Conservation (phyloP, 2,888 invertebrate species). For the Acrobasis suavella region DNA sequence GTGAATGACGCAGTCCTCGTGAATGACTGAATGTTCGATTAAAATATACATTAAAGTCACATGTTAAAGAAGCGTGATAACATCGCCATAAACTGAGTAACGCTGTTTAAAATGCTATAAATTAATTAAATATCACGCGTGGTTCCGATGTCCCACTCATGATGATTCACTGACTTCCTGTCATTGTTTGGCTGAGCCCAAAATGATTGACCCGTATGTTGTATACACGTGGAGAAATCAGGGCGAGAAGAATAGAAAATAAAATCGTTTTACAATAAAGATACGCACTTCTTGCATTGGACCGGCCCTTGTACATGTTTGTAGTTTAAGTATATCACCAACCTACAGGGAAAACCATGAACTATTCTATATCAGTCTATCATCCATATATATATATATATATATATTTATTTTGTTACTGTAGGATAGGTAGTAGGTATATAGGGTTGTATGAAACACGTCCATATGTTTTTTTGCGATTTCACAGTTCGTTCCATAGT, state of each 20-base stretch:
- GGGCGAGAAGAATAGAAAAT: too few species aligned
- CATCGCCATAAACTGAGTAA: constrained; percentile 12
- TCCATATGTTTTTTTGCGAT: too few species aligned
- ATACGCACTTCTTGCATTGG: background rate
- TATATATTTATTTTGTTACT: too few species aligned
- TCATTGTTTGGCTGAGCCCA: constrained; percentile 5
- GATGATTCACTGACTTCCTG: background rate
- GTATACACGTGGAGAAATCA: background rate
- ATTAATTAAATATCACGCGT: constrained; percentile 4
- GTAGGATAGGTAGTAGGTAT: too few species aligned
- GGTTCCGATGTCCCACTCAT: background rate
- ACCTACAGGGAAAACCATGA: too few species aligned
- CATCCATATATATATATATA: too few species aligned
- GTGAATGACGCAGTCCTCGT: too few species aligned
- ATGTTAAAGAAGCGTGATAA: constrained; percentile 5
- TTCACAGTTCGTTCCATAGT: too few species aligned
- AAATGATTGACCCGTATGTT: background rate
- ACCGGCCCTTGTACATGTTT: too few species aligned
- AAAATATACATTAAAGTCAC: background rate
- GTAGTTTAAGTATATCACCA: too few species aligned
- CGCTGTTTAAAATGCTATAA: background rate
- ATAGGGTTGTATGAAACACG: too few species aligned
- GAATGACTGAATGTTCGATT: background rate
- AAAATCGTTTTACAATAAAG: background rate
- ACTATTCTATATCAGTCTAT: too few species aligned